Percentiles rank a stretch among this genome's conserved stretches.
phyloP scores from a whole-genome alignment of 2,797 vertebrate species.

The Acipenser ruthenus region DNA sequence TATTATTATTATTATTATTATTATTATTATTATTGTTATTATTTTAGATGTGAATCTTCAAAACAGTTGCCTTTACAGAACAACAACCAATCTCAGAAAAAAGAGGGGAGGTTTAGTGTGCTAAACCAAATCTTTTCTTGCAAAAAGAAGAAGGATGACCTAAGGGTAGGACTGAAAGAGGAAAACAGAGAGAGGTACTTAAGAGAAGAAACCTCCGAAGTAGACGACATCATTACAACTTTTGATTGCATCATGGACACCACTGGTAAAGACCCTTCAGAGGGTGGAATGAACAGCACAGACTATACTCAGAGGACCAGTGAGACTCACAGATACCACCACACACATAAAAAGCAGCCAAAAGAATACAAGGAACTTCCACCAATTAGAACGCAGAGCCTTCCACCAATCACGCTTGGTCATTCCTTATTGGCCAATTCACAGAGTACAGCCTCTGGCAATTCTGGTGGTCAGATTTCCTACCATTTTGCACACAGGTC shows the following conservation, averaged over 20 bases:
- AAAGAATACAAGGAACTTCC: constrained; percentile 51
- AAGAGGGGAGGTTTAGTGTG: constrained; percentile 63
- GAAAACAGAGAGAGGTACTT: constrained; percentile 35
- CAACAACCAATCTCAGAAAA: constrained; percentile 45
- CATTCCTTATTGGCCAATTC: constrained; percentile 52
- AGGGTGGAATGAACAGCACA: constrained; percentile 26
- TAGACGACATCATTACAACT: constrained; percentile 74
- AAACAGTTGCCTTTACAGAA: constrained; percentile 44
- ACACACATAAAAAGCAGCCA: constrained; percentile 46
- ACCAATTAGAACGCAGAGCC: constrained; percentile 64
- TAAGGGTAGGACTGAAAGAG: constrained; percentile 41
- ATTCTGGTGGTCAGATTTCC: constrained; percentile 29
- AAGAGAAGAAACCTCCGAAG: constrained; percentile 63
- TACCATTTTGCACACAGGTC: constrained; percentile 48
- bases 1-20: not conserved
- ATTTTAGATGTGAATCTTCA: constrained; percentile 47
- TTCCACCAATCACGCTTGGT: constrained; percentile 63
- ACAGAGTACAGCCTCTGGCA: constrained; percentile 36
- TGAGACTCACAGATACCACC: constrained; percentile 50
- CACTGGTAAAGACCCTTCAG: constrained; percentile 45
- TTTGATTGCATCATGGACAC: constrained; percentile 66
- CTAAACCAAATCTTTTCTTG: constrained; percentile 72
- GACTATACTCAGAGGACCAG: constrained; percentile 46
- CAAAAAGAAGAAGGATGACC: constrained; percentile 67
- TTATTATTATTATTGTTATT: not conserved